Evolutionary conservation across 1,140 invertebrate genomes (phyloP).

Genomic region (Idris sp.): DNA sequence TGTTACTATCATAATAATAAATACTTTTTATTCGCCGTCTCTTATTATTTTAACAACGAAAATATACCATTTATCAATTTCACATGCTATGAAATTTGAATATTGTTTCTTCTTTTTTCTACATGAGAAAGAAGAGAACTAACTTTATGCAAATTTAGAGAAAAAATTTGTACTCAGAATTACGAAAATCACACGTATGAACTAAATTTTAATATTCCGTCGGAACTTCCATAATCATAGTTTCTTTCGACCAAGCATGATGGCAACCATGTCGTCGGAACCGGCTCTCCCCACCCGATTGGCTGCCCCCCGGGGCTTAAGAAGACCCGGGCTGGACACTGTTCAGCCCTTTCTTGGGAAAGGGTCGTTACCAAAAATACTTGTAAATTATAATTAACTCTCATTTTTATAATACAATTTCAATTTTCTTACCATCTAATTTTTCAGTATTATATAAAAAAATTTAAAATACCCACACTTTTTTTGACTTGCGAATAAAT

Average conservation of each 20-base stretch:
- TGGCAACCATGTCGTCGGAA: constrained; percentile 73
- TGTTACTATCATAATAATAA: constrained; percentile 24
- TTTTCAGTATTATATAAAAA: too few relatives aligned
- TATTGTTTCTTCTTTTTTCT: too few relatives aligned
- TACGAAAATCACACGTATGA: constrained; percentile 29
- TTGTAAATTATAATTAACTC: constrained; percentile 74
- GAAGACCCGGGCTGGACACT: constrained; percentile 32
- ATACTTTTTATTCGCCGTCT: too few relatives aligned
- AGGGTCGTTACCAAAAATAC: constrained; percentile 44
- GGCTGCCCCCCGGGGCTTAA: constrained; percentile 55
- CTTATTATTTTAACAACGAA: too few relatives aligned
- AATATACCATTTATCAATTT: too few relatives aligned
- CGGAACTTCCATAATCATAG: constrained; percentile 71
- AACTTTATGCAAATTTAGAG: constrained; percentile 4
- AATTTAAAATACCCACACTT: too few relatives aligned
- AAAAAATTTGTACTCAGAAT: neutral
- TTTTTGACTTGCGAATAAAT: too few relatives aligned
- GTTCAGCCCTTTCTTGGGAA: constrained; percentile 60
- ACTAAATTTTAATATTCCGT: constrained; percentile 63
- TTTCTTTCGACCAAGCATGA: constrained; percentile 71
- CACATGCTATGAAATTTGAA: too few relatives aligned
- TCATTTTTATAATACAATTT: too few relatives aligned
- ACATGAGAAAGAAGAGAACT: too few relatives aligned
- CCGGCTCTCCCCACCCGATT: constrained; percentile 74
- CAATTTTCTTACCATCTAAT: too few relatives aligned